Conservation (phyloP, 2,797 vertebrate species). For the Coregonus ussuriensis region DNA sequence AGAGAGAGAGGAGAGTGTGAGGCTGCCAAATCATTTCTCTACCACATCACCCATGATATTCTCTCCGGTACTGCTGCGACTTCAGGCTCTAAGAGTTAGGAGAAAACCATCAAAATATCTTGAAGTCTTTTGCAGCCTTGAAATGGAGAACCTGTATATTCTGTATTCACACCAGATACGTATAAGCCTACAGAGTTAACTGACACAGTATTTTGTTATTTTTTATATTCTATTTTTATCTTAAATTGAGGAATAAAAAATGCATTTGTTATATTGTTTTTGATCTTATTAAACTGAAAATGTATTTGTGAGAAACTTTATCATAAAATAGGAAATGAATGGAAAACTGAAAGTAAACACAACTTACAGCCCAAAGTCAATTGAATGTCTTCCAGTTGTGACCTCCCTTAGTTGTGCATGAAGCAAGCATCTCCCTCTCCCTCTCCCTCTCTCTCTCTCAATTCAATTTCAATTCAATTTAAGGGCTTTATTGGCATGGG, state of each 20-base stretch:
- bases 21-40: constrained; percentile 60
- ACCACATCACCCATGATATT: constrained; percentile 64
- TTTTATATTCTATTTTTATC: constrained; percentile 41
- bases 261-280: constrained; percentile 65
- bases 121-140: not conserved
- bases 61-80: constrained; percentile 36
- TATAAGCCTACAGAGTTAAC: constrained; percentile 67
- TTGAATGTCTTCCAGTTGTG: constrained; percentile 81
- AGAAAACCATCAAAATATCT: constrained; percentile 1
- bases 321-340: constrained; percentile 78
- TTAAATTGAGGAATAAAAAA: constrained; percentile 55
- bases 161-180: constrained; percentile 36
- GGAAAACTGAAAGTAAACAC: constrained; percentile 70
- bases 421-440: constrained; percentile 31
- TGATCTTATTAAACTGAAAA: constrained; percentile 73
- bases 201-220: constrained; percentile 66
- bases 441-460: constrained; percentile 13
- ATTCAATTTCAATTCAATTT: too few relatives aligned
- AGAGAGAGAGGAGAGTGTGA: constrained; percentile 32
- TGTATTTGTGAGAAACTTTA: constrained; percentile 77
- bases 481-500: too few relatives aligned
- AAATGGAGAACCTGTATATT: not conserved
- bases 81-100: not conserved
- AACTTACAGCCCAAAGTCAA: constrained; percentile 48
- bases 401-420: constrained; percentile 64